A percentile compares a stretch with the other conserved stretches of the same genome.
Evolutionary conservation across 2,797 vertebrate genomes (phyloP).

Genomic region (Lutjanus campechanus): DNA sequence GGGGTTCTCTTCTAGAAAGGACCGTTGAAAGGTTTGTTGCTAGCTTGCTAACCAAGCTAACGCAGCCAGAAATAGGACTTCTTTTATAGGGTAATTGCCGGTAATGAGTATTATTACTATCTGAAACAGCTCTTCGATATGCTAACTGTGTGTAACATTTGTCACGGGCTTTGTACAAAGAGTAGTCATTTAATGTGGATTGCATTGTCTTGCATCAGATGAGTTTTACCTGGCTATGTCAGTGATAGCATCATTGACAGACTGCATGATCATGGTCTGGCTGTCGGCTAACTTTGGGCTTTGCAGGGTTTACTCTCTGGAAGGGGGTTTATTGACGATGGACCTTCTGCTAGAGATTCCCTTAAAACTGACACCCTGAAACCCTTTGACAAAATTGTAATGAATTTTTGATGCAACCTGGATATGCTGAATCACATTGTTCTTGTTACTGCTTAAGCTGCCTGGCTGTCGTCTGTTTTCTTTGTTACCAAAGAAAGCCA

Average conservation of each 20-base stretch:
- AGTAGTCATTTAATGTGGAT: not conserved
- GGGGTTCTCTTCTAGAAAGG: too few species aligned
- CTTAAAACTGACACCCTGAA: not conserved
- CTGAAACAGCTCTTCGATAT: not conserved
- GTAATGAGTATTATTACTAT: too few species aligned
- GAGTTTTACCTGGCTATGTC: constrained; percentile 42
- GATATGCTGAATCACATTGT: constrained; percentile 9
- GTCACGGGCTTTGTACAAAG: not conserved
- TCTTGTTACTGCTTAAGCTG: not conserved
- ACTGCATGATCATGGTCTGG: constrained; percentile 17
- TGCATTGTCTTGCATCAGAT: constrained; percentile 69
- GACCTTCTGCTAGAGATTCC: not conserved
- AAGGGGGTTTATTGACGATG: not conserved
- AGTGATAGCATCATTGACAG: constrained; percentile 37
- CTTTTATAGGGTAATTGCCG: not conserved
- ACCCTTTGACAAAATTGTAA: not conserved
- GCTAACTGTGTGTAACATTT: rapidly evolving
- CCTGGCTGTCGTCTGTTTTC: not conserved
- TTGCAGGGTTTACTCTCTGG: not conserved
- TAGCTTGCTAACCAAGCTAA: constrained; percentile 62
- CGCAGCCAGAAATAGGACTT: not conserved
- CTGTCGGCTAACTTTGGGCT: not conserved
- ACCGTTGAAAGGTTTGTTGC: constrained; percentile 18
- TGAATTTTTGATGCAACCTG: not conserved
- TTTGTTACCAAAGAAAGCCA: constrained; percentile 13